Conservation (phyloP, 2,797 vertebrate genomes). For the Phoxinus dragarum region DNA sequence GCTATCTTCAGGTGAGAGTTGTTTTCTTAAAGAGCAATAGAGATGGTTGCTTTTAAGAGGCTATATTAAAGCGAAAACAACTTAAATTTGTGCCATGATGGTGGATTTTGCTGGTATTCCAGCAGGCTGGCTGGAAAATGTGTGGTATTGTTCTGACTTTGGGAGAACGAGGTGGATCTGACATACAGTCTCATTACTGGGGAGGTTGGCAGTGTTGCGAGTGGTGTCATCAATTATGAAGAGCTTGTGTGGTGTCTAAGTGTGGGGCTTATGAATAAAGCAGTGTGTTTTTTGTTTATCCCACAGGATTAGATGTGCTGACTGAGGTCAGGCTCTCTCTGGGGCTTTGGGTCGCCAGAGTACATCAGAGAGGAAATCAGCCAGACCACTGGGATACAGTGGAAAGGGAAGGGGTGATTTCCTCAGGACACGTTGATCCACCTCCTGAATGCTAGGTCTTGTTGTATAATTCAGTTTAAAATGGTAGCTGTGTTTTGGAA, state of each 20-base stretch:
- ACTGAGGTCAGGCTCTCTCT: constrained; percentile 48
- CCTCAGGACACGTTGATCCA: constrained; percentile 20
- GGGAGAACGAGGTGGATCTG: constrained; percentile 50
- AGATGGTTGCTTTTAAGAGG: neutral
- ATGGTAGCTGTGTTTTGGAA: neutral
- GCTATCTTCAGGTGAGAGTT: constrained; percentile 1
- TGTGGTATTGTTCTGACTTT: constrained; percentile 40
- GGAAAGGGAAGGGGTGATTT: neutral
- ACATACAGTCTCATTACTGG: constrained; percentile 55
- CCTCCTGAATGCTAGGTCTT: neutral
- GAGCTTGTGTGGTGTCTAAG: constrained; percentile 55
- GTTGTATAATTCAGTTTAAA: neutral
- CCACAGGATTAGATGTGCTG: constrained; percentile 52
- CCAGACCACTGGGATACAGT: neutral
- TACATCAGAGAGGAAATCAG: constrained; percentile 51
- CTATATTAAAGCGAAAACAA: constrained; percentile 15
- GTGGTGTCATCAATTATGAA: constrained; percentile 61
- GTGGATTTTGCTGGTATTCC: constrained; percentile 37
- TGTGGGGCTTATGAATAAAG: constrained; percentile 55
- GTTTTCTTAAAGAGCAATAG: constrained; percentile 20
- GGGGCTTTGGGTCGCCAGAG: constrained; percentile 51
- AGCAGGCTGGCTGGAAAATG: constrained; percentile 15
- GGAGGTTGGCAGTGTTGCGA: constrained; percentile 48
- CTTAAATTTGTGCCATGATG: constrained; percentile 47
- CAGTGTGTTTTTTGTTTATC: constrained; percentile 52